Conservation (phyloP, 2,888 invertebrate species). For the Aphodius granarius region DNA sequence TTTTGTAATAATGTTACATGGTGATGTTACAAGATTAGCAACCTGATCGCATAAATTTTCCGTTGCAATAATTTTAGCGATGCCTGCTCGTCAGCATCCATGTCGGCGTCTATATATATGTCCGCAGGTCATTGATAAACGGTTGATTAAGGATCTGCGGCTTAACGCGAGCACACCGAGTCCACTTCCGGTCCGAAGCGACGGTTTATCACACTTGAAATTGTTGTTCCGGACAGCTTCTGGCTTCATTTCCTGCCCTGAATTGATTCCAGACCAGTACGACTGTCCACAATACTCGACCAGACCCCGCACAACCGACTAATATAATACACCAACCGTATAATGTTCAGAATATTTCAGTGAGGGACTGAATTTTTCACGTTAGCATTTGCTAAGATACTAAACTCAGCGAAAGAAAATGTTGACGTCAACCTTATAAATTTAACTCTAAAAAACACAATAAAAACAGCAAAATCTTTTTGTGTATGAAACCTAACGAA, state of each 20-base stretch:
- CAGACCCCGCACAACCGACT: not conserved
- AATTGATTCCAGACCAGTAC: not conserved
- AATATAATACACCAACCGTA: not conserved
- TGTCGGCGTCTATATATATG: not conserved
- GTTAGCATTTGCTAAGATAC: too few species aligned
- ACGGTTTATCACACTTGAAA: constrained; percentile 30
- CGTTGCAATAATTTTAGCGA: too few species aligned
- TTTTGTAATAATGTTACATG: too few species aligned
- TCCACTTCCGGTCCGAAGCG: constrained; percentile 6
- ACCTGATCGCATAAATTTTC: too few species aligned
- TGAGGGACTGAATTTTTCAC: not conserved
- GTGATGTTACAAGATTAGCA: too few species aligned
- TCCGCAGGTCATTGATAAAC: not conserved
- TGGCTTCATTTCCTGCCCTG: constrained; percentile 17
- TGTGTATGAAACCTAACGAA: not conserved
- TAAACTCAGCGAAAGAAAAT: too few species aligned
- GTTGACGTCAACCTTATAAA: too few species aligned
- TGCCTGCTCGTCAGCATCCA: not conserved
- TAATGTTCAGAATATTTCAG: not conserved
- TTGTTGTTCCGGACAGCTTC: constrained; percentile 35
- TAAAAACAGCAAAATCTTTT: too few species aligned
- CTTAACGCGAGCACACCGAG: not conserved
- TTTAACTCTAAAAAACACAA: too few species aligned
- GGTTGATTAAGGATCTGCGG: not conserved
- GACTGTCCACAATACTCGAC: not conserved